phyloP scores from a whole-genome alignment of 2,113 vertebrate species.

The Ancistrus triradiatus region DNA sequence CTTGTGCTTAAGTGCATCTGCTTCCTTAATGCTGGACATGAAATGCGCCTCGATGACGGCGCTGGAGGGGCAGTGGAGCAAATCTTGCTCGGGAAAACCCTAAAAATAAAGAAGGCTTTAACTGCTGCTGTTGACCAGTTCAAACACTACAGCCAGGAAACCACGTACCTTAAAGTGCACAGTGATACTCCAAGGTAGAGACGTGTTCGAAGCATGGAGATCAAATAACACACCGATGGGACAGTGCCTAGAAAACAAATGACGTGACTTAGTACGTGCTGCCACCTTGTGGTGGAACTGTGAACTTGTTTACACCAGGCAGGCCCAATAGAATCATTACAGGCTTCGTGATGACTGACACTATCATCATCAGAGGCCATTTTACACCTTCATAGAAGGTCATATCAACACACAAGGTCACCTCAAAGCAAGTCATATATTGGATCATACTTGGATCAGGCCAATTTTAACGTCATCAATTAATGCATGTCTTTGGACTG shows the following conservation, averaged over 20 bases:
- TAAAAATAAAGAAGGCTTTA: constrained; percentile 48
- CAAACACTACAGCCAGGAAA: background rate
- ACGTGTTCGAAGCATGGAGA: constrained; percentile 87
- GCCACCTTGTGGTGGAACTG: constrained; percentile 50
- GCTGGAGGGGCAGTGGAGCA: constrained; percentile 88
- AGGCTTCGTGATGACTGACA: no score
- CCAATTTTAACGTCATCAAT: no score
- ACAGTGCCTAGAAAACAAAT: constrained; percentile 79
- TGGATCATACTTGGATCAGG: no score
- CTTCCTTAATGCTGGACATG: constrained; percentile 98
- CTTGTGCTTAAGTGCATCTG: constrained; percentile 98
- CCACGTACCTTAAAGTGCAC: constrained; percentile 93
- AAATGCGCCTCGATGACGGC: constrained; percentile 96
- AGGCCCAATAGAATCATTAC: no score
- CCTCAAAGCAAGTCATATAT: no score
- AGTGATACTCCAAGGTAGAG: constrained; percentile 93
- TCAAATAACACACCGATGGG: constrained; percentile 96
- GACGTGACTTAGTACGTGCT: background rate
- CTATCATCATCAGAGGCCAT: no score
- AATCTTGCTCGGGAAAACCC: constrained; percentile 90
- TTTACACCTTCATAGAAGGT: no score
- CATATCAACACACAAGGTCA: no score
- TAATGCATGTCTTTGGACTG: no score
- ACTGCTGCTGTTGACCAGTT: background rate
- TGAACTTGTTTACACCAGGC: background rate